Base-by-base conservation (phyloP, 92 coral and sea anemone species). In the Parazoanthus atlanticus region DNA sequence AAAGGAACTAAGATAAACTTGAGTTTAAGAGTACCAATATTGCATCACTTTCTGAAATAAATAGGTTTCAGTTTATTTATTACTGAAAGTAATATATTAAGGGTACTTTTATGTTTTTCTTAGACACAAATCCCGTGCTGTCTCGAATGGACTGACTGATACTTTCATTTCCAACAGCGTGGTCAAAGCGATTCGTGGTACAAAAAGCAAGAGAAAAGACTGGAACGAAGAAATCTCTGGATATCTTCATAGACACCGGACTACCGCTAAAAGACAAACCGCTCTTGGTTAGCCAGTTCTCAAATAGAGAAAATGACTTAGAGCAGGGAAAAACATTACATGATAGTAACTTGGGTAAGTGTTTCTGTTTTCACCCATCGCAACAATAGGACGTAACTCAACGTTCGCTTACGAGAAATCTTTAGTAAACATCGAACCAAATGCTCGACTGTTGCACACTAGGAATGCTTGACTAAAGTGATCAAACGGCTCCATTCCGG, bases 231-330 rank as follows among this genome's bases (percentile, higher is more conserved):
- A 81, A 81, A 32, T 81, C 85, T 23, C 28, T 81, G 49, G 85
- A 81, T 61, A 81, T 81, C 74, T 81, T 81, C 73, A 36, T 81
- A 31, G 85, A 81, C 17, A 81, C 85, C 2, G 85, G 85, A 28
- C 30, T 81, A 34, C 85, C 85, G 6, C 46, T 81, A 28, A 56
- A 34, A 25, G 74, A 81, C 31, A 81, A 58, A 31, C 85, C 85
- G 0, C 31, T 81, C 19, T 11, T 81, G 19, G 31, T 81, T 32
- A 81, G 47, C 30, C 70, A 65, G 73, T 17, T 81, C 21, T 58
- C 85, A 32, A 16, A 34, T 80, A 54, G 54, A 5, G 33, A 28
- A 28, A 78, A 11, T 12, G 43, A 54, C 8, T 76, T 76, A 2
- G 52, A 41, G 13, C 80, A 36, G 17, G 52, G 56, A 40, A 21